A percentile compares a stretch with the other conserved stretches of the same genome.
Conservation (phyloP, 2,888 invertebrate species). For the Lasioglossum lativentre region DNA sequence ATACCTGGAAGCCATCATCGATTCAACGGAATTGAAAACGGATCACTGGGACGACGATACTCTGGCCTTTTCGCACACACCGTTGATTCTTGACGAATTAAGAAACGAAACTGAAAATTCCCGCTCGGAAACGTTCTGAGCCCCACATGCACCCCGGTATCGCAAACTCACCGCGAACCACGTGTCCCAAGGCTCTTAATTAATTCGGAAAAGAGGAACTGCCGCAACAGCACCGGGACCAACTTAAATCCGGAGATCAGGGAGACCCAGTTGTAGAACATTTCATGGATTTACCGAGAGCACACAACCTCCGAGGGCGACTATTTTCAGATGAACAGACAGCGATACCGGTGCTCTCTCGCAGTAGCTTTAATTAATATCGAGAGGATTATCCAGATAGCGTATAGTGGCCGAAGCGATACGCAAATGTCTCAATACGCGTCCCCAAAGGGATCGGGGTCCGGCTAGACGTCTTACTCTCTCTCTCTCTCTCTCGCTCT, state of each 20-base stretch:
- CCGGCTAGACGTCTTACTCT: not conserved
- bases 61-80: not conserved
- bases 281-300: not conserved
- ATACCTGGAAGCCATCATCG: conserved; percentile 38
- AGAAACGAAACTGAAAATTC: not conserved
- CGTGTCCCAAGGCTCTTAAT: not conserved
- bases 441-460: not conserved
- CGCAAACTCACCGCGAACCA: not conserved
- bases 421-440: not conserved
- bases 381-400: conserved; percentile 17
- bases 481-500: too few species aligned
- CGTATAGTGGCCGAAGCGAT: too few species aligned
- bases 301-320: not conserved
- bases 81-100: too few species aligned
- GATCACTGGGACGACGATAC: not conserved
- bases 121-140: too few species aligned
- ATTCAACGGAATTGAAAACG: conserved; percentile 26
- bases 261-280: not conserved
- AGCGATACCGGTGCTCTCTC: not conserved
- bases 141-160: too few species aligned
- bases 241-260: conserved; percentile 6
- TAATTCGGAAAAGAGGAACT: conserved; percentile 1
- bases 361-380: conserved; percentile 1
- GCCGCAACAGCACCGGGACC: not conserved
- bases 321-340: conserved; percentile 8